Evolutionary conservation across 2,797 vertebrate genomes (phyloP).

Genomic region (Thamnophis elegans): DNA sequence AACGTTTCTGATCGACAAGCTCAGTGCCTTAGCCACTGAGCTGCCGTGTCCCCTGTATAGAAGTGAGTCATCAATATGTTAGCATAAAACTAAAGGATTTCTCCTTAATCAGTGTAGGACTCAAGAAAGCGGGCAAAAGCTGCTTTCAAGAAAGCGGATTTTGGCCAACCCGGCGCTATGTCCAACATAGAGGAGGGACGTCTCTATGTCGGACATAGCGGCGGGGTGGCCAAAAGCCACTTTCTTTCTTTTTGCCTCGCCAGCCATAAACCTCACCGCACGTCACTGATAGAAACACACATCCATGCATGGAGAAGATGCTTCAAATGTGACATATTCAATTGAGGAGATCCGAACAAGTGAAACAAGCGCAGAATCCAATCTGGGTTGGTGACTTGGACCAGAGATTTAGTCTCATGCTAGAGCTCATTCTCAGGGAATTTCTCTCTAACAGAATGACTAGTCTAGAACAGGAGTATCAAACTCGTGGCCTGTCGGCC

Average conservation of each 20-base stretch:
- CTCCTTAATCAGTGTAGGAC: fast-evolving
- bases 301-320: not conserved
- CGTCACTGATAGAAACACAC: not conserved
- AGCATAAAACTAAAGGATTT: not conserved
- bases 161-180: too few relatives aligned
- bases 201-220: too few relatives aligned
- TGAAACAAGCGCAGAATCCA: not conserved
- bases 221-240: too few relatives aligned
- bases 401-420: not conserved
- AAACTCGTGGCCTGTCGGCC: too few relatives aligned
- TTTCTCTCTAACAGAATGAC: not conserved
- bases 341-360: not conserved
- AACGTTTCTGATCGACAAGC: too few relatives aligned
- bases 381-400: not conserved
- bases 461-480: not conserved
- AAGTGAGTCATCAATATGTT: not conserved
- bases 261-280: too few relatives aligned
- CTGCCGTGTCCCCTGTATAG: too few relatives aligned
- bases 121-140: too few relatives aligned
- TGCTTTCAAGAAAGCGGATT: too few relatives aligned
- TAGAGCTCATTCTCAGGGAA: not conserved
- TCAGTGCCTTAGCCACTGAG: too few relatives aligned
- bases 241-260: too few relatives aligned
- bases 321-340: not conserved
- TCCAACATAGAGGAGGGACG: too few relatives aligned